phyloP scores from a whole-genome alignment of 1,140 invertebrate genomes.

The Drosophila baimaii region DNA sequence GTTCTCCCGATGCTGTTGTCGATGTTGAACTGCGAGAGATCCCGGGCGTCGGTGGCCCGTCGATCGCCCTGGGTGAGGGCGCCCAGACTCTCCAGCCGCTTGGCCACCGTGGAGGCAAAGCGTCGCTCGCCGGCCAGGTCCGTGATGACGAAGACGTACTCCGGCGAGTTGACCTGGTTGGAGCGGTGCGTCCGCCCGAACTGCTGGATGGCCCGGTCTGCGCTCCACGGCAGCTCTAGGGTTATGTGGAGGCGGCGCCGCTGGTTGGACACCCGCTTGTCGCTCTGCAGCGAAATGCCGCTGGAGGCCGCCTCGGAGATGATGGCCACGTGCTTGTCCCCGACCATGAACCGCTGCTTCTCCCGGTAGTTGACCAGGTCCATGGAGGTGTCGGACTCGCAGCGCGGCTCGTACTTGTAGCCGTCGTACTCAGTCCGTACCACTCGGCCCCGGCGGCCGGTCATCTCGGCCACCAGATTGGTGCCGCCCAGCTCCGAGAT shows the following conservation, averaged over 20 bases:
- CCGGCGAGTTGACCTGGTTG: conserved; percentile 97
- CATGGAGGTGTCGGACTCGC: conserved; percentile 95
- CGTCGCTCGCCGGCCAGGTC: conserved; percentile 98
- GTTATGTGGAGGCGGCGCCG: conserved; percentile 98
- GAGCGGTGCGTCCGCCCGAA: conserved; percentile 93
- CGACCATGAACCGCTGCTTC: conserved; percentile 97
- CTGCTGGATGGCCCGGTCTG: conserved; percentile 99
- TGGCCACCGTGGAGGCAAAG: conserved; percentile 97
- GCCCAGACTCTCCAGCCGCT: conserved; percentile 96
- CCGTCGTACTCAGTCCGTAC: conserved; percentile 93
- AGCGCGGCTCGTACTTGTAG: conserved; percentile 96
- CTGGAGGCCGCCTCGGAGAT: conserved; percentile 99
- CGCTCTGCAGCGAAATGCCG: conserved; percentile 98
- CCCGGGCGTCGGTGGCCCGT: conserved; percentile 97
- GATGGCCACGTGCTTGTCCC: conserved; percentile 98
- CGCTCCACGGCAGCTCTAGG: conserved; percentile 99
- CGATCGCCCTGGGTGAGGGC: conserved; percentile 99
- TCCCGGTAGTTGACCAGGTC: conserved; percentile 97
- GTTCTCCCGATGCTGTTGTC: conserved; percentile 97
- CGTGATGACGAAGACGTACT: conserved; percentile 99
- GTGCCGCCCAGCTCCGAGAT: conserved; percentile 97
- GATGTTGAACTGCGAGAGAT: conserved; percentile 98
- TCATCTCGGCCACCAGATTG: conserved; percentile 99
- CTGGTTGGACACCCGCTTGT: conserved; percentile 94
- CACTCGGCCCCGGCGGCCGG: conserved; percentile 97